phyloP scores from a whole-genome alignment of 2,113 vertebrate species.

The Neodon shergylaensis region DNA sequence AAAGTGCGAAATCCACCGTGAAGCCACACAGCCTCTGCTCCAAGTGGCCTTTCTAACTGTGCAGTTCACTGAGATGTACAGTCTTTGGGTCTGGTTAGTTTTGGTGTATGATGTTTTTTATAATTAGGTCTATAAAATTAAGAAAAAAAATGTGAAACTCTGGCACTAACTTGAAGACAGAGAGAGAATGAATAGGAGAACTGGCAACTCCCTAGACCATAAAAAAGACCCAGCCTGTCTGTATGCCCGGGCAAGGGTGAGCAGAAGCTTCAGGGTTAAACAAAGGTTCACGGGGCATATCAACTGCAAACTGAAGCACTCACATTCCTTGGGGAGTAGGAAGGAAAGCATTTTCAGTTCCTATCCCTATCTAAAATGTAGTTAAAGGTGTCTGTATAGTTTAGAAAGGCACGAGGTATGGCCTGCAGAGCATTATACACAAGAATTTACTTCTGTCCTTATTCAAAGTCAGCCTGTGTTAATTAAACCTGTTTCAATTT shows the following conservation, averaged over 20 bases:
- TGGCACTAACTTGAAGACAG: conserved; percentile 35
- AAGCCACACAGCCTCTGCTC: neutral
- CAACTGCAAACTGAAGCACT: conserved; percentile 22
- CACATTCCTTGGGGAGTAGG: neutral
- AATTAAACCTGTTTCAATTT: neutral
- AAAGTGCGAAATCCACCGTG: neutral
- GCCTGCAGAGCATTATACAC: neutral
- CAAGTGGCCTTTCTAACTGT: neutral
- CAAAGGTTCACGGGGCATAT: neutral
- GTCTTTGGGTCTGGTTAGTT: neutral
- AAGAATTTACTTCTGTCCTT: neutral
- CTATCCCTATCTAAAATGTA: conserved; percentile 10
- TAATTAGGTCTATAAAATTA: neutral
- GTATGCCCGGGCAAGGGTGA: neutral
- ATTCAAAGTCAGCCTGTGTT: neutral
- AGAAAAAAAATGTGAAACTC: conserved; percentile 15
- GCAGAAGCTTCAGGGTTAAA: neutral
- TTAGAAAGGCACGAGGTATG: conserved; percentile 7
- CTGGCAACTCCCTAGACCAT: neutral
- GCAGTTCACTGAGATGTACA: neutral
- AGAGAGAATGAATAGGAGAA: neutral
- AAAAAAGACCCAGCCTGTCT: neutral
- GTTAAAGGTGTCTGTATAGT: neutral
- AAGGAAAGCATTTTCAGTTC: conserved; percentile 55
- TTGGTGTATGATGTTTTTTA: neutral